Evolutionary conservation across 2,113 vertebrate genomes (phyloP), one percentile per base, ranked within the genome.

Genomic region (Callospermophilus lateralis): DNA sequence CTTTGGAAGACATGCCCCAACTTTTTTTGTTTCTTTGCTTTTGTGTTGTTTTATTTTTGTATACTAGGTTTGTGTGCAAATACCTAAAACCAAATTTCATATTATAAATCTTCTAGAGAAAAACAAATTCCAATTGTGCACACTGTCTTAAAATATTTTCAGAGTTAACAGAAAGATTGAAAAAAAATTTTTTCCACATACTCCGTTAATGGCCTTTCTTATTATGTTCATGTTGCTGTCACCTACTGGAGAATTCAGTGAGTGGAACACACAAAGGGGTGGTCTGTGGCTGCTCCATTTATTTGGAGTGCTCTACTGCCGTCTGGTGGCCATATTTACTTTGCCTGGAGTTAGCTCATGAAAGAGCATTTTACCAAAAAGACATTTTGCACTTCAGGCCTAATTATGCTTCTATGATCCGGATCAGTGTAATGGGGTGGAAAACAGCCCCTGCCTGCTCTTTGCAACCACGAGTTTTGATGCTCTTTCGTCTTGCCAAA

Each of bases 241-340:
- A 86, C 78, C 89, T 91, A 74, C 84, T 5, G 89, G 94, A 72
- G 16, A 55, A 32, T 84, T 79, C 32, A 51, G 34, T 19, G 61
- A 8, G 8, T 30, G 17, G 17, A 51, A 68, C 61, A 22, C 15
- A 48, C 17, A 45, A 9, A 32, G 19, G 3, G 7, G 2, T 6
- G 1, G 1, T 1, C 4, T 8, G 0, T 0, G 48, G 10, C 16
- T 0, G 9, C 76, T 45, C 4, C 22, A 0, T 42, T 79, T 68
- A 30, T 84, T 32, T 55, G 53, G 87, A 73, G 93, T 77, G 65
- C 61, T n/a, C 45, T 87, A 4, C 93, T 95, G 97, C 96, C 97
- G 53, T n/a, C 97, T 97, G 61, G 78, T 74, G 97, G 93, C 26
- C 1, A 22, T 0, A 10, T 32, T 22, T 70, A 5, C 20, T 24